These are phyloP conservation scores for Hippoglossus hippoglossus DNA, from an alignment of 2,797 vertebrate genomes.

Conservation along the genomic window DNA sequence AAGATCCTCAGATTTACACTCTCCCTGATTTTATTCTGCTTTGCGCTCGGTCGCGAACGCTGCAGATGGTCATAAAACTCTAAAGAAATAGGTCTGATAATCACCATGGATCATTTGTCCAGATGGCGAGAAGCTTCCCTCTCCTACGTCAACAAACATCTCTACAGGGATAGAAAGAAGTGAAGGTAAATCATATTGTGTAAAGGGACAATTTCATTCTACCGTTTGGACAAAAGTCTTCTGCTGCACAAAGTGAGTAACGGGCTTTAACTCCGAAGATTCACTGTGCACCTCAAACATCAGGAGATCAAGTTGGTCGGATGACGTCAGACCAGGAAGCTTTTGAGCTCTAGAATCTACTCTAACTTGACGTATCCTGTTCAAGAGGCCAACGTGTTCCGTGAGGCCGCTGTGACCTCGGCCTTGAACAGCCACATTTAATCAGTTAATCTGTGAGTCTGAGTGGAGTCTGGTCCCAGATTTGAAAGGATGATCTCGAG, in stretches of 20 bases:
- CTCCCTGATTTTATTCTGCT: background rate
- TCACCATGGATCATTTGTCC: background rate
- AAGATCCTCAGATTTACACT: background rate
- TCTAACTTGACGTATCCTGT: background rate
- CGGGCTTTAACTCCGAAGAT: background rate
- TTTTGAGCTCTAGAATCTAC: background rate
- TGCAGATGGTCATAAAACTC: slow-evolving; percentile 4
- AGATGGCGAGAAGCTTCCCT: background rate
- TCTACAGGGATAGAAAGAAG: background rate
- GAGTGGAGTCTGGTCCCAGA: no score
- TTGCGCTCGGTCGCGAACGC: background rate
- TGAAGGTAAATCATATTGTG: background rate
- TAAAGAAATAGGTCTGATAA: background rate
- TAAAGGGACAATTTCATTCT: background rate
- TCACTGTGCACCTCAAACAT: background rate
- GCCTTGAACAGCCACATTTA: background rate
- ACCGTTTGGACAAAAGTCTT: background rate
- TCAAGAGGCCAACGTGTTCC: no score
- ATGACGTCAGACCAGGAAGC: background rate
- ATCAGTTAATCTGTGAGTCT: no score
- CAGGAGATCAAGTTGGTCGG: background rate
- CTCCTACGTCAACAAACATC: background rate
- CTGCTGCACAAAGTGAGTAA: background rate
- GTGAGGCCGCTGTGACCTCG: no score
- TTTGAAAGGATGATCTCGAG: no score